Percentiles rank a stretch among this genome's conserved stretches.
Evolutionary conservation across 2,113 vertebrate genomes (phyloP).

Genomic region (Rhynchopsitta pachyrhyncha): DNA sequence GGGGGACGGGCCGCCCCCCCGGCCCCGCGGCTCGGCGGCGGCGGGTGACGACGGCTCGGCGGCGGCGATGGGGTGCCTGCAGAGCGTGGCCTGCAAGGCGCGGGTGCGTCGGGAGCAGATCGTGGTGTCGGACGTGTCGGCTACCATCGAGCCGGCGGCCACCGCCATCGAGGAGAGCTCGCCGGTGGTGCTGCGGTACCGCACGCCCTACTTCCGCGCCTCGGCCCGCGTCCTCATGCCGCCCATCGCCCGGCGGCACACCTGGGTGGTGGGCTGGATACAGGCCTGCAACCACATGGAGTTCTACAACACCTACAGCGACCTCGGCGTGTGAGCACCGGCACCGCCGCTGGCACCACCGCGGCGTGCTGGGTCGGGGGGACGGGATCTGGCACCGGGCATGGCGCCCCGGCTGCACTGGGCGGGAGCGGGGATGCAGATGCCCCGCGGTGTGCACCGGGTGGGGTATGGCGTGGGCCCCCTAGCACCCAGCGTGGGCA

Average conservation of each 20-base stretch:
- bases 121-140: conserved; percentile 91
- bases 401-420: neutral
- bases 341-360: neutral
- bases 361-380: neutral
- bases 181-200: conserved; percentile 95
- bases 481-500: neutral
- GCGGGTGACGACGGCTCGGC: conserved; percentile 21
- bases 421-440: neutral
- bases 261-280: conserved; percentile 98
- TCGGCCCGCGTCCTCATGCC: conserved; percentile 93
- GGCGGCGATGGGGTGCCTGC: conserved; percentile 91
- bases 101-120: conserved; percentile 94
- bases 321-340: conserved; percentile 45
- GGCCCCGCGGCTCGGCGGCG: conserved; percentile 35
- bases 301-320: conserved; percentile 96
- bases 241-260: conserved; percentile 90
- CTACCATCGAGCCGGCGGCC: conserved; percentile 92
- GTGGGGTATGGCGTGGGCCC: neutral
- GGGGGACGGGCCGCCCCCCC: too few relatives aligned
- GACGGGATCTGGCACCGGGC: neutral
- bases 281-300: conserved; percentile 99
- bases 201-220: conserved; percentile 96
- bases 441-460: neutral
- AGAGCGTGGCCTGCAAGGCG: conserved; percentile 95
- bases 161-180: conserved; percentile 96